These are phyloP conservation scores for Alentia gelatinosa DNA, from an alignment of 2,888 invertebrate species.

Conservation along the genomic window DNA sequence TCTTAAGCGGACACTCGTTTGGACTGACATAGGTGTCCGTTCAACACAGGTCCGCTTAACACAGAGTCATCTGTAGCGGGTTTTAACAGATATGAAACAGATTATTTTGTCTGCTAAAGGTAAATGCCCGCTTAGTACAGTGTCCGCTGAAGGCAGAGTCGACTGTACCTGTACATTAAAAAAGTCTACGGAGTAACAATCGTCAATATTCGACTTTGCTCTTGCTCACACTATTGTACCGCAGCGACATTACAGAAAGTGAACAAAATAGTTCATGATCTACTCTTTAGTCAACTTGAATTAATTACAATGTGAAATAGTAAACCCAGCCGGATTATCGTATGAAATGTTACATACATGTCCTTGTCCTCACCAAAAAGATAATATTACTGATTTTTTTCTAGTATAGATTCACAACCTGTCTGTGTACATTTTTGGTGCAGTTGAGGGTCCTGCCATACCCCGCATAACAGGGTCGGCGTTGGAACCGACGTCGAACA, in stretches of 20 bases:
- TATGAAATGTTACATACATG: slow-evolving; percentile 43
- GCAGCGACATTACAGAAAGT: slow-evolving; percentile 12
- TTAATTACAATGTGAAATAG: slow-evolving; percentile 33
- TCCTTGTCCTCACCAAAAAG: slow-evolving; percentile 23
- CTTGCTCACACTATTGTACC: neutral
- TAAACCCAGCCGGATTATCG: slow-evolving; percentile 47
- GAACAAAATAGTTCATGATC: slow-evolving; percentile 37
- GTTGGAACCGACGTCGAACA: neutral
- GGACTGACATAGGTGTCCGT: too few relatives aligned
- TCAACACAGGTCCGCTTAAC: too few relatives aligned
- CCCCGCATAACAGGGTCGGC: neutral
- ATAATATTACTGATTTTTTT: neutral
- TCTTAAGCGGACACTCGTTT: too few relatives aligned
- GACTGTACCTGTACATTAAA: slow-evolving; percentile 11
- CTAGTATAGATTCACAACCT: neutral
- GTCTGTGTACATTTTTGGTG: slow-evolving; percentile 17
- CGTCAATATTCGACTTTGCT: neutral
- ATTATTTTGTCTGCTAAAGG: too few relatives aligned
- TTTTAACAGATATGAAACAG: too few relatives aligned
- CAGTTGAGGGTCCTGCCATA: neutral
- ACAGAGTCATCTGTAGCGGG: too few relatives aligned
- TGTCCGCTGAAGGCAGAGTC: too few relatives aligned
- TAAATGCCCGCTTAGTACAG: too few relatives aligned
- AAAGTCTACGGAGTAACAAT: neutral
- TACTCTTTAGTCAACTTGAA: slow-evolving; percentile 32